A percentile compares a stretch with the other conserved stretches of the same genome.
phyloP scores from a whole-genome alignment of 2,797 vertebrate genomes.

The Columba guinea region DNA sequence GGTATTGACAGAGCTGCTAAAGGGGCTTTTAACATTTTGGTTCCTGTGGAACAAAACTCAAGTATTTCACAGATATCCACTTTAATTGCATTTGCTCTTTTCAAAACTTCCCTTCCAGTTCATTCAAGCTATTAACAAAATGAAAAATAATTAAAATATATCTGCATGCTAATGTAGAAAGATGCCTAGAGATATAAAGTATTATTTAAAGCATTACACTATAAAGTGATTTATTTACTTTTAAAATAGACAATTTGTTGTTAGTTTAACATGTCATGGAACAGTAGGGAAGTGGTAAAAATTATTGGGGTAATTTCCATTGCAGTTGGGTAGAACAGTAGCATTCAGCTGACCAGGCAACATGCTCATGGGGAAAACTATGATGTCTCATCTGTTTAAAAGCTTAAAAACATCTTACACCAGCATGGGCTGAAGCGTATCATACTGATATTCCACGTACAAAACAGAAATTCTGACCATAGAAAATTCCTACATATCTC shows the following conservation, averaged over 20 bases:
- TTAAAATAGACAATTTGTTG: neutral
- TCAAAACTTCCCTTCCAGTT: neutral
- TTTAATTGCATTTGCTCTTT: neutral
- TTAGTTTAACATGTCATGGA: neutral
- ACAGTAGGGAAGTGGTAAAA: neutral
- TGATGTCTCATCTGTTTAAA: neutral
- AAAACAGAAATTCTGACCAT: neutral
- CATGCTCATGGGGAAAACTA: fast-evolving
- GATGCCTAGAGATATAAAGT: neutral
- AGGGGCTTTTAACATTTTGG: neutral
- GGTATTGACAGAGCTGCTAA: conserved; percentile 11
- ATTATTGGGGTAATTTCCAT: neutral
- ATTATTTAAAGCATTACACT: neutral
- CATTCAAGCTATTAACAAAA: neutral
- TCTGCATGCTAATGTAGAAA: neutral
- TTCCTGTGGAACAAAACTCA: neutral
- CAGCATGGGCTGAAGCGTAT: neutral
- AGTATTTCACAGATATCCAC: neutral
- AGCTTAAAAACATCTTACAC: neutral
- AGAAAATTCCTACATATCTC: neutral
- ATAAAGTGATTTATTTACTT: neutral
- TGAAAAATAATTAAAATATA: neutral
- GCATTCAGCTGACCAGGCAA: neutral
- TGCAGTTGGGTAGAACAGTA: neutral
- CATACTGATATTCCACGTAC: neutral